These are phyloP conservation scores for Dryobates pubescens DNA, from an alignment of 2,797 vertebrate species.

Conservation along the genomic window DNA sequence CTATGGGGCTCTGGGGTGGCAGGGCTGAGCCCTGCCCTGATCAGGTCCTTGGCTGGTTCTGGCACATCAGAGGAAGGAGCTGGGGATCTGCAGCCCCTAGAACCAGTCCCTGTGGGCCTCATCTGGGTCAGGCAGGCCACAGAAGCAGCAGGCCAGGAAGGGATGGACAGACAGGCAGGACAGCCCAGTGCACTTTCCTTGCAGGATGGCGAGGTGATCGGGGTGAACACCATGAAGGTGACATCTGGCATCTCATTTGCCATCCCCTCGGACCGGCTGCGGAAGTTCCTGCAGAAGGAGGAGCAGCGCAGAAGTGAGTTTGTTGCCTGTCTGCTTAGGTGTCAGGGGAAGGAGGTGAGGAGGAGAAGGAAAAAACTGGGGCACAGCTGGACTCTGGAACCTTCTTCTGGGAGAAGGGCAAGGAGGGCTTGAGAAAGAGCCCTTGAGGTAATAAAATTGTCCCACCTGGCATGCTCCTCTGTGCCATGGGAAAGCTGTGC, in stretches of 20 bases:
- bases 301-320: constrained; percentile 81
- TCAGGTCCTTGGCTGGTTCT: neutral
- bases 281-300: constrained; percentile 86
- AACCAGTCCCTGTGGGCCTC: neutral
- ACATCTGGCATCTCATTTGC: constrained; percentile 97
- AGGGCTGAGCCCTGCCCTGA: fast-evolving
- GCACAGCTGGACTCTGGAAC: neutral
- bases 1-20: fast-evolving
- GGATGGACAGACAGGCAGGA: fast-evolving
- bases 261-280: constrained; percentile 91
- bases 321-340: neutral
- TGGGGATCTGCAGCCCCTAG: fast-evolving
- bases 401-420: neutral
- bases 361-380: neutral
- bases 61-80: neutral
- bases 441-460: neutral
- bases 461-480: neutral
- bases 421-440: neutral
- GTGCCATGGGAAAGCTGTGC: neutral
- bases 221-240: constrained; percentile 98
- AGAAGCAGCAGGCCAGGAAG: neutral
- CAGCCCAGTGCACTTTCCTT: neutral
- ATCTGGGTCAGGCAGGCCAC: neutral
- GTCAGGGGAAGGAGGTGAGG: neutral
- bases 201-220: constrained; percentile 97